Percentiles rank a stretch among this genome's conserved stretches.
phyloP scores from a whole-genome alignment of 1,140 invertebrate species.

The Condylostylus longicornis region DNA sequence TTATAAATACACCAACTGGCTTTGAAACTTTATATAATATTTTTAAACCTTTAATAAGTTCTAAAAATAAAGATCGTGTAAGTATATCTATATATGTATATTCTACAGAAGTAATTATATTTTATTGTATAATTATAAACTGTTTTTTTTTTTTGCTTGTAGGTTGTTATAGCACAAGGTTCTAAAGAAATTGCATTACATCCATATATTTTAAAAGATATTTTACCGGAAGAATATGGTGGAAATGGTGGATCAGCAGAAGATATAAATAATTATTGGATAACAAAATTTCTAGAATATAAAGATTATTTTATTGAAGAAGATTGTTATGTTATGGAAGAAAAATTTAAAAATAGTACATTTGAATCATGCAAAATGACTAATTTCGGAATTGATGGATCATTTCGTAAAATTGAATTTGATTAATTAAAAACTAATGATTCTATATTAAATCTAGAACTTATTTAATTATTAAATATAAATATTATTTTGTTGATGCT shows the following conservation, averaged over 20 bases:
- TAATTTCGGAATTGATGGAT: conserved; percentile 37
- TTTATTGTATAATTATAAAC: not conserved
- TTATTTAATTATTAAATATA: not conserved
- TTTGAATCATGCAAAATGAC: conserved; percentile 33
- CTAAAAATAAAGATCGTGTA: conserved; percentile 34
- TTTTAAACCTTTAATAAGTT: conserved; percentile 30
- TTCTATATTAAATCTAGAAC: not conserved
- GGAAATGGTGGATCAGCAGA: conserved; percentile 28
- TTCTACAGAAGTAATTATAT: too few relatives aligned
- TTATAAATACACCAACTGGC: conserved; percentile 31
- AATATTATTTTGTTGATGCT: not conserved
- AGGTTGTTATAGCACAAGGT: conserved; percentile 34
- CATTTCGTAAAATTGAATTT: conserved; percentile 26
- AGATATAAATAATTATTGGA: conserved; percentile 34
- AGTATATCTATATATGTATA: not conserved
- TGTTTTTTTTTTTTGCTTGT: not conserved
- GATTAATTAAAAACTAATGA: not conserved
- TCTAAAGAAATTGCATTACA: conserved; percentile 21
- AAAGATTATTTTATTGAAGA: conserved; percentile 33
- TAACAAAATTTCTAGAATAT: conserved; percentile 30
- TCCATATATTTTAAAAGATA: conserved; percentile 29
- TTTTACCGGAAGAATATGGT: conserved; percentile 37
- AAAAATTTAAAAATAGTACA: conserved; percentile 34
- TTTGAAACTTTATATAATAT: conserved; percentile 34
- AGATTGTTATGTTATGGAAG: conserved; percentile 34